Base-by-base conservation (phyloP, 2,797 vertebrate species). In the Pelochelys cantorii region DNA sequence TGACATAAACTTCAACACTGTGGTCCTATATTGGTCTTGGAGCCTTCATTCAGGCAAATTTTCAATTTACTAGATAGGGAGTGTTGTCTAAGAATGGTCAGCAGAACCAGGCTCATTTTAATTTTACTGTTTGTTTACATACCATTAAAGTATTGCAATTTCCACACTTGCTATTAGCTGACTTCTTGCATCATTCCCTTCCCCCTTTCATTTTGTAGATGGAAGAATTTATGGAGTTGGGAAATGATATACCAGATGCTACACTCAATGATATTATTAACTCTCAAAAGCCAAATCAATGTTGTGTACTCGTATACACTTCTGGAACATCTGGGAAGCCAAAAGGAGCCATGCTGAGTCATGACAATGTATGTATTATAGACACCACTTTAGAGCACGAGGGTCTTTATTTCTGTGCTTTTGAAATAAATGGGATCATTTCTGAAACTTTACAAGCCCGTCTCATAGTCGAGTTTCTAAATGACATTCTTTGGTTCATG, bases 321-420 rank as follows among this genome's bases (percentile, higher is more conserved):
- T 99, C 99, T 0, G 99, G 99, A 90, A 99, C 99, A 57, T 99
- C 99, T 0, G 99, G 99, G 85, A 97, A 90, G 80, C 98, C 99
- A 0, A 99, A 99, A 97, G 99, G 98, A 90, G 99, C 98, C 84
- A 99, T 99, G 99, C 97, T 99, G 95, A 99, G 98, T 88, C 99
- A 99, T 54, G 99, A 99, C 96, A 99, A 99, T 23, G 99, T 99
- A 98, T 20, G 96, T 95, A 65, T 78, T 92, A 78, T 0, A 79
- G 55, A 8, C 8, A 89, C 3, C 18, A 60, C 23, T 79, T 85
- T 60, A 15, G 62, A 78, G 11, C 27, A 11, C 31, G 31, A 80
- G 23, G 20, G 14, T 84, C 2, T 82, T 80, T 79, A 48, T 79
- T 92, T 5, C 13, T 82, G 37, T 83, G n/a, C 52, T 78, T 95